phyloP scores from a whole-genome alignment of 2,888 invertebrate genomes.

The Scaeva pyrastri region DNA sequence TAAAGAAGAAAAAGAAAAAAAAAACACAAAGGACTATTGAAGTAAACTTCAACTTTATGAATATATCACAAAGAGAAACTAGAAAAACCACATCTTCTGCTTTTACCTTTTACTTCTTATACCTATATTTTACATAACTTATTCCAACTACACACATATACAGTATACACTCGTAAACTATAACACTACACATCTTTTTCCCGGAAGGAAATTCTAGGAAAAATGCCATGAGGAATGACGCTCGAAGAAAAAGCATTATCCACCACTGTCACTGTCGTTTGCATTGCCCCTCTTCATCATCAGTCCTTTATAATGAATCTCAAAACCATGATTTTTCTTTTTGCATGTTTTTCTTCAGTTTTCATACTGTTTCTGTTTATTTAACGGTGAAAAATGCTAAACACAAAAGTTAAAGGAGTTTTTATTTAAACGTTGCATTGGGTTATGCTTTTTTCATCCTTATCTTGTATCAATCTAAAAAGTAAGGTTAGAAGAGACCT shows the following conservation, averaged over 20 bases:
- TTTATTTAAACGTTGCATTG: too few species aligned
- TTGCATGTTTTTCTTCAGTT: background rate
- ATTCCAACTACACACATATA: too few species aligned
- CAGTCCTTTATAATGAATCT: constrained; percentile 9
- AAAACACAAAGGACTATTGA: constrained; percentile 68
- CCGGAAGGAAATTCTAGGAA: constrained; percentile 71
- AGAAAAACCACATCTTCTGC: constrained; percentile 52
- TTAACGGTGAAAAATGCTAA: background rate
- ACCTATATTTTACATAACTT: background rate
- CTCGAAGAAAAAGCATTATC: constrained; percentile 56
- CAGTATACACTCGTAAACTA: too few species aligned
- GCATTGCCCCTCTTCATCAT: constrained; percentile 21
- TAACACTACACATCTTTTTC: constrained; percentile 53
- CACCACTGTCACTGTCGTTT: constrained; percentile 51
- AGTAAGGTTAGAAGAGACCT: too few species aligned
- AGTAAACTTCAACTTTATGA: constrained; percentile 57
- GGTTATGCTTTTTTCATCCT: too few species aligned
- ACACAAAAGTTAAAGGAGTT: too few species aligned
- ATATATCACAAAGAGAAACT: constrained; percentile 46
- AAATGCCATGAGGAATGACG: constrained; percentile 67
- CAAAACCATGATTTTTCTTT: background rate
- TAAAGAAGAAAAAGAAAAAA: constrained; percentile 54
- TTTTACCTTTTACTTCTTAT: constrained; percentile 6
- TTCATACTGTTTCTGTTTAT: background rate
- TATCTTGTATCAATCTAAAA: too few species aligned